Conservation (phyloP, 2,797 vertebrate species). For the Myripristis jacobus region DNA sequence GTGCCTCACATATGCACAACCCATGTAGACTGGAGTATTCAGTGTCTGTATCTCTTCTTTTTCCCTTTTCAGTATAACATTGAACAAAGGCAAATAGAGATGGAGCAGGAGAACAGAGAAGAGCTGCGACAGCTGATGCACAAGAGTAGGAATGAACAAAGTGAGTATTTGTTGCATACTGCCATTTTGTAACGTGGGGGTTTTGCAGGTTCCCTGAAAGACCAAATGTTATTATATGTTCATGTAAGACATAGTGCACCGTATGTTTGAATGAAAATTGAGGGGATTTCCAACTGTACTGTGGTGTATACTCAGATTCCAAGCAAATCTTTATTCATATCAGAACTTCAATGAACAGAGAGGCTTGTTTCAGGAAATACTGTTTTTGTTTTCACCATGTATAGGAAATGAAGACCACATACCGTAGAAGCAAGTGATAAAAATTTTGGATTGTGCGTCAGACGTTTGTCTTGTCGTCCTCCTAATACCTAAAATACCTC, state of each 20-base stretch:
- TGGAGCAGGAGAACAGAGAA: conserved; percentile 84
- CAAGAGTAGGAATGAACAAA: conserved; percentile 90
- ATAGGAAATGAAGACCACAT: conserved; percentile 32
- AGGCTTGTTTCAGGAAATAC: conserved; percentile 41
- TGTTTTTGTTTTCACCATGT: conserved; percentile 28
- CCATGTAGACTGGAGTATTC: not conserved
- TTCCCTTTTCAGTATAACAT: conserved; percentile 79
- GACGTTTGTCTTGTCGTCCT: not conserved
- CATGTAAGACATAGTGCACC: conserved; percentile 59
- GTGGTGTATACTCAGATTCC: conserved; percentile 42
- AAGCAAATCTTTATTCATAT: conserved; percentile 56
- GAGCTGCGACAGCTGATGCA: conserved; percentile 86
- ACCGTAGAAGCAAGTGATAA: conserved; percentile 1
- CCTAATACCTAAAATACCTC: not conserved
- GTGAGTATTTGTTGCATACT: conserved; percentile 78
- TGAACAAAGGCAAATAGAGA: conserved; percentile 80
- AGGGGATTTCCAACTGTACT: conserved; percentile 63
- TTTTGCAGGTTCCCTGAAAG: conserved; percentile 23
- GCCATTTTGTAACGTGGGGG: conserved; percentile 8
- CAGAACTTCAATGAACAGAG: conserved; percentile 38
- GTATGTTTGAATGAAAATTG: conserved; percentile 43
- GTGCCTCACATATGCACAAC: not conserved
- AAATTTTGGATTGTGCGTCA: conserved; percentile 4
- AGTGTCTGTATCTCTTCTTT: not conserved
- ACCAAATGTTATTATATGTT: conserved; percentile 34